Evolutionary conservation across 2,888 invertebrate species (phyloP).

Genomic region (Omphaloscelis lunosa): DNA sequence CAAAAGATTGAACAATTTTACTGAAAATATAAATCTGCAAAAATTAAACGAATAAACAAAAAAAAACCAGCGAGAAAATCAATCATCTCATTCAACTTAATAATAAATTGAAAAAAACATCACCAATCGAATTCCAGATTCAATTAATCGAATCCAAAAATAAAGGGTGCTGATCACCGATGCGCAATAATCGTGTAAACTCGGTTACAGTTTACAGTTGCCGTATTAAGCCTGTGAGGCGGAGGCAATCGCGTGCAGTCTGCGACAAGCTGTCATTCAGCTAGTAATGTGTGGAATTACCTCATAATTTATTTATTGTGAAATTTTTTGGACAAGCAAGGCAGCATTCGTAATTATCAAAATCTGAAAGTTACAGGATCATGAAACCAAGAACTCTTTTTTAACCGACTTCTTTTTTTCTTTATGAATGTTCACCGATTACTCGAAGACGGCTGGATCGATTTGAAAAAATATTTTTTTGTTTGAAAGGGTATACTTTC

Average conservation of each 20-base stretch:
- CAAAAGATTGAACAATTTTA: neutral
- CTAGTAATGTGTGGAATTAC: conserved; percentile 68
- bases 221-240: conserved; percentile 61
- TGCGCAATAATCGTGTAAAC: conserved; percentile 81
- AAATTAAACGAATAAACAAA: neutral
- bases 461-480: too few relatives aligned
- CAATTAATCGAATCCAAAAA: conserved; percentile 60
- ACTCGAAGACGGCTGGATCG: too few relatives aligned
- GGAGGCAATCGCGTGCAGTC: conserved; percentile 71
- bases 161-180: conserved; percentile 72
- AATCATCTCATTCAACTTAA: neutral
- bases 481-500: too few relatives aligned
- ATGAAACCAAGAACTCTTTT: neutral
- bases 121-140: conserved; percentile 25
- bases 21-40: neutral
- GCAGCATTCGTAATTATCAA: too few relatives aligned
- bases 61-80: neutral
- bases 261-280: conserved; percentile 61
- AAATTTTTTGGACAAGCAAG: neutral
- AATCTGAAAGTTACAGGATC: neutral
- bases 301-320: conserved; percentile 14
- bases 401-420: too few relatives aligned
- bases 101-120: conserved; percentile 27
- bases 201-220: conserved; percentile 71
- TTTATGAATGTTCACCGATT: too few relatives aligned